These are phyloP conservation scores for Tipula helvola DNA, from an alignment of 2,888 invertebrate genomes.

Conservation along the genomic window DNA sequence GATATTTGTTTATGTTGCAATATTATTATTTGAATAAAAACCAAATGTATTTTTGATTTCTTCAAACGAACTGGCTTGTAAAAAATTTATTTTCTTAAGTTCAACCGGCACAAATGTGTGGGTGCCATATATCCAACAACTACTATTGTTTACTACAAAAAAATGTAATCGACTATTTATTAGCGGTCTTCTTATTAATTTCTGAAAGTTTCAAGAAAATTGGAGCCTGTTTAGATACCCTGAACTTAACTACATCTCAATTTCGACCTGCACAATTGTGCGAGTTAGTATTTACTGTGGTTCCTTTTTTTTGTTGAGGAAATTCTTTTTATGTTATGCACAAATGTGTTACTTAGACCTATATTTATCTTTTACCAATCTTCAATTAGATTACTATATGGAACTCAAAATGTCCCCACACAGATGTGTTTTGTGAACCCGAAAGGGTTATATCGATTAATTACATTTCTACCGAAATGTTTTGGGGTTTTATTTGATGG, in stretches of 20 bases:
- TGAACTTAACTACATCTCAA: neutral
- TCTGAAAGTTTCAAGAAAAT: too few species aligned
- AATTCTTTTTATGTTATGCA: neutral
- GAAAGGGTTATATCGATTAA: too few species aligned
- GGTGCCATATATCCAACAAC: too few species aligned
- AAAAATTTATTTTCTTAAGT: neutral
- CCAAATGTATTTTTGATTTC: neutral
- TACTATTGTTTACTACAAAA: neutral
- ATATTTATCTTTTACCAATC: neutral
- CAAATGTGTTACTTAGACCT: neutral
- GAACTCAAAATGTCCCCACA: too few species aligned
- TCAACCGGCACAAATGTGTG: too few species aligned
- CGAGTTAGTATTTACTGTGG: neutral
- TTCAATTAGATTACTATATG: neutral
- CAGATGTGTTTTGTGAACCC: too few species aligned
- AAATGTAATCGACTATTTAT: neutral
- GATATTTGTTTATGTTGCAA: neutral
- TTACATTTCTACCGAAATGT: too few species aligned
- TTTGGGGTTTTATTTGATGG: too few species aligned
- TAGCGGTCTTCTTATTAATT: neutral
- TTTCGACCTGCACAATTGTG: neutral
- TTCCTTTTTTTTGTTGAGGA: neutral
- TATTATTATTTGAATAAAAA: neutral
- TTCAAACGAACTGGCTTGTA: neutral
- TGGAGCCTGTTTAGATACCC: neutral